Evolutionary conservation across 2,113 vertebrate species (phyloP).

Genomic region (Malurus cyaneus): DNA sequence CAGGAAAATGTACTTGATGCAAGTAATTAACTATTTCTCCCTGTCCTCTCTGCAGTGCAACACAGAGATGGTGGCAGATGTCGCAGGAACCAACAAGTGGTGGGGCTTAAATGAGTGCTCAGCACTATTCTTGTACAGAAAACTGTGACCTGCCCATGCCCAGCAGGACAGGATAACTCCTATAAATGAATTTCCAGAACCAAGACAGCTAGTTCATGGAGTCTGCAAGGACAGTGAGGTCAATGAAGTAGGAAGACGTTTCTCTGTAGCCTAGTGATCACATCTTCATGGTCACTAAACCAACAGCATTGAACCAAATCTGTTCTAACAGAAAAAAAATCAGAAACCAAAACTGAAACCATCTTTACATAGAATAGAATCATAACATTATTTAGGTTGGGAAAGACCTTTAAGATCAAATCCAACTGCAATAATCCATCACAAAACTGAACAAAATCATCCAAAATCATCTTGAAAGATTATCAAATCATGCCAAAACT

Average conservation of each 20-base stretch:
- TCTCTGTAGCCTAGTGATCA: neutral
- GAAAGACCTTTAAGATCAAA: neutral
- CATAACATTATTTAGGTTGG: neutral
- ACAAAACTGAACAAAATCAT: neutral
- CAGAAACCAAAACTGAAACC: neutral
- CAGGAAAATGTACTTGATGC: conserved; percentile 42
- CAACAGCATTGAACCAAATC: neutral
- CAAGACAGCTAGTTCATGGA: neutral
- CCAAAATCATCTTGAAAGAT: neutral
- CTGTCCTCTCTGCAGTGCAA: neutral
- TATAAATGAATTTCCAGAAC: neutral
- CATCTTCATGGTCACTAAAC: neutral
- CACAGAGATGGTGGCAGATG: conserved; percentile 5
- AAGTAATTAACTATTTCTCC: conserved; percentile 60
- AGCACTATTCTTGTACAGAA: neutral
- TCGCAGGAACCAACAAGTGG: neutral
- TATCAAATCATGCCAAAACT: neutral
- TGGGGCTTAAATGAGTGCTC: neutral
- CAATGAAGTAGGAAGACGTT: neutral
- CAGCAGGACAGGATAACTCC: neutral
- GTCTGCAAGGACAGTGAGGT: neutral
- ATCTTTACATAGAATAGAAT: neutral
- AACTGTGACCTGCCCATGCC: neutral
- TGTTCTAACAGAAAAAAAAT: neutral
- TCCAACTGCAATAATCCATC: neutral